Percentiles rank a stretch among this genome's conserved stretches.
Conservation (phyloP, 2,888 invertebrate species). For the Oscheius onirici region DNA sequence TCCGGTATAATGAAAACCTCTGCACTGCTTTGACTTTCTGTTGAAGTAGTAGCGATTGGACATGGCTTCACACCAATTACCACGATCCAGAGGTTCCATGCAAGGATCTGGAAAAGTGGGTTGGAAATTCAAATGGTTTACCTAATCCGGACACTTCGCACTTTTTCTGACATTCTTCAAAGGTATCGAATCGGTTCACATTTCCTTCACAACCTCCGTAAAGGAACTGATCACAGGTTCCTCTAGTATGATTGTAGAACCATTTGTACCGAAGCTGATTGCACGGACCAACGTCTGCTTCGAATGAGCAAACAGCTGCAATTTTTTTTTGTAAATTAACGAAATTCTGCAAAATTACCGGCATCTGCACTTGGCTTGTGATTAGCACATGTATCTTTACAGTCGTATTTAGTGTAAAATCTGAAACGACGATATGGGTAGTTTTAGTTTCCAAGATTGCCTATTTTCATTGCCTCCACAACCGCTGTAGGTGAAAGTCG, state of each 20-base stretch:
- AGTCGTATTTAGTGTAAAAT: conserved; percentile 45
- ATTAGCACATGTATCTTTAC: conserved; percentile 53
- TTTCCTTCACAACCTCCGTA: conserved; percentile 68
- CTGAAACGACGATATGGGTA: conserved; percentile 49
- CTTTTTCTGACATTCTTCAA: conserved; percentile 62
- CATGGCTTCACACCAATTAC: conserved; percentile 67
- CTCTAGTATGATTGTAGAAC: conserved; percentile 66
- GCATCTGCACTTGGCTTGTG: conserved; percentile 51
- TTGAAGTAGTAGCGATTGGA: conserved; percentile 56
- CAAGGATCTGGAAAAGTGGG: conserved; percentile 56
- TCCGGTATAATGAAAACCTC: conserved; percentile 70
- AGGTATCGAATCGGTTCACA: conserved; percentile 62
- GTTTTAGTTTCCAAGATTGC: conserved; percentile 6
- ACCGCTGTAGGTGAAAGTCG: conserved; percentile 47
- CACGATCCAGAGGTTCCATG: conserved; percentile 62
- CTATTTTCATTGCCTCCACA: conserved; percentile 60
- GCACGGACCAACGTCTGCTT: conserved; percentile 67
- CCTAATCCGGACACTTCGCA: conserved; percentile 64
- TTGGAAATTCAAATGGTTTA: conserved; percentile 1
- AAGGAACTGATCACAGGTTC: conserved; percentile 66
- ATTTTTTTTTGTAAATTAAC: background rate
- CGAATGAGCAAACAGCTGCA: conserved; percentile 58
- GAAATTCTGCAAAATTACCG: conserved; percentile 22
- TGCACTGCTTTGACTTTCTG: conserved; percentile 46
- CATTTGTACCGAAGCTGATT: conserved; percentile 65